Base-by-base conservation (phyloP, 2,113 vertebrate genomes). In the Pelmatolapia mariae region DNA sequence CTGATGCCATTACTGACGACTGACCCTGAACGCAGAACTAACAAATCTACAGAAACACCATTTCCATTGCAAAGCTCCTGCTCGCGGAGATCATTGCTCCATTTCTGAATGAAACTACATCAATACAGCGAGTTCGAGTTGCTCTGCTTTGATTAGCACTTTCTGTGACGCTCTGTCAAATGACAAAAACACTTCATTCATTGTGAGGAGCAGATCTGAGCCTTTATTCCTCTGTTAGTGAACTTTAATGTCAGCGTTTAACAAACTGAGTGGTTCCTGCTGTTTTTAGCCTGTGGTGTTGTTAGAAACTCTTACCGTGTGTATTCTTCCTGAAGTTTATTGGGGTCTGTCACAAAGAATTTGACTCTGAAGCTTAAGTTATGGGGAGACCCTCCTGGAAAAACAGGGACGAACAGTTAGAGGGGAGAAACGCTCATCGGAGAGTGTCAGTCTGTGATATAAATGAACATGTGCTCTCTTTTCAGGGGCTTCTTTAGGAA, bases 311-410 rank as follows among this genome's bases (percentile, higher is more conserved):
- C 97, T 91, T 93, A 99, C 99, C 99, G 97, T 92, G 99, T 99
- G 94, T 99, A 99, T 94, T 99, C 99, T 96, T 99, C 98, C 96
- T 99, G 99, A 92, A 99, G 98, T 94, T 99, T 99, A 93, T 95
- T 96, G 83, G 98, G 98, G 90, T 99, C 98, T 86, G 97, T 96
- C 93, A 99, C 98, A 97, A 99, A 99, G 96, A 99, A 99, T 96
- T 99, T 99, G 93, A 99, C 99, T 97, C 98, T 97, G 95, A 99
- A 99, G 92, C 97, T 99, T 94, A 99, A 95, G 94, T 94, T 98
- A 93, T 99, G 97, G 87, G 98, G 98, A 80, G 98, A 99, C 88
- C 98, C 98, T 97, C 98, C 98, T 99, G 95, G 4, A 84, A 73
- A 18, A 50, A 80, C 11, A 16, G n/a, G 2, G 26, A 78, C 7